phyloP scores from a whole-genome alignment of 2,113 vertebrate genomes.

The Pelodiscus sinensis region DNA sequence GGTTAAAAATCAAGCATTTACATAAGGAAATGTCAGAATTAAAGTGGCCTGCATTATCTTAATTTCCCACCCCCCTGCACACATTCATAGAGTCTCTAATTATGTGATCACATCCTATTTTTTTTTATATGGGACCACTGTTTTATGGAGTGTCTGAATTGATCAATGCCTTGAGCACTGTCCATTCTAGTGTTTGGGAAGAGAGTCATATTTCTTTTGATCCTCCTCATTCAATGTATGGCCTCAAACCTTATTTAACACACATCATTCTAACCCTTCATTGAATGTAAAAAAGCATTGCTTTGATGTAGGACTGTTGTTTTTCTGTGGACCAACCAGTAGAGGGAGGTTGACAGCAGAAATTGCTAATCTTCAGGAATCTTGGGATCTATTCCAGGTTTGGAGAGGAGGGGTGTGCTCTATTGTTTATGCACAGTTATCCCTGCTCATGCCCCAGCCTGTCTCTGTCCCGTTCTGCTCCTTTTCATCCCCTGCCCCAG shows the following conservation, averaged over 20 bases:
- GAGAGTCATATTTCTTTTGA: not conserved
- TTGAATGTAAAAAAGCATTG: not conserved
- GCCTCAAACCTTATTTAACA: not conserved
- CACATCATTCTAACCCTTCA: not conserved
- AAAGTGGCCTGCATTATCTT: not conserved
- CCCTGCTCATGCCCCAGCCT: not conserved
- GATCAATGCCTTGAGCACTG: not conserved
- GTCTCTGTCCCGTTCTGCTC: not conserved
- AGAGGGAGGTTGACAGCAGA: not conserved
- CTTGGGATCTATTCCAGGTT: not conserved
- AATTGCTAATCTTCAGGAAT: not conserved
- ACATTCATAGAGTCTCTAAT: not conserved
- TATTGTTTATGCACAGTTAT: not conserved
- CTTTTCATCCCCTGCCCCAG: rapidly evolving
- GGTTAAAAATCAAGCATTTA: not conserved
- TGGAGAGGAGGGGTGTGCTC: not conserved
- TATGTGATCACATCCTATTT: not conserved
- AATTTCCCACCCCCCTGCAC: not conserved
- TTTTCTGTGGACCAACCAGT: not conserved
- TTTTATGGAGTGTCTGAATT: not conserved
- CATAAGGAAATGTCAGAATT: not conserved
- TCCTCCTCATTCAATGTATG: not conserved
- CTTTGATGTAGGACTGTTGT: not conserved
- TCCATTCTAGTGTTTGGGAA: not conserved
- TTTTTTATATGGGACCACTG: not conserved